Percentiles rank a stretch among this genome's conserved stretches.
Conservation (phyloP, 2,113 vertebrate species). For the Cromileptes altivelis region DNA sequence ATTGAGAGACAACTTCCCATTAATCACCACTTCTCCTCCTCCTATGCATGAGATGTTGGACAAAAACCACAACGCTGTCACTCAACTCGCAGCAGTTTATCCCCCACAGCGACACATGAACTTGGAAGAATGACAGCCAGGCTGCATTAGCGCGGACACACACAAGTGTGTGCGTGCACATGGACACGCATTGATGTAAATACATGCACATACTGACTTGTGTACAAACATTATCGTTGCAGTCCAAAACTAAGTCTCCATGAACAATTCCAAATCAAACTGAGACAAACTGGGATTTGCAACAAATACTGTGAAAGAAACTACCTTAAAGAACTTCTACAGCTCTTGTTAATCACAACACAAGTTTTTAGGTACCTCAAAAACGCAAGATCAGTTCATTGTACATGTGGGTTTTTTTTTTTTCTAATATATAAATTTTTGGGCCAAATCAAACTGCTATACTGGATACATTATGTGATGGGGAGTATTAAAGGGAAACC, state of each 20-base stretch:
- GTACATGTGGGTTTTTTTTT: background rate
- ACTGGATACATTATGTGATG: background rate
- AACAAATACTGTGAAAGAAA: background rate
- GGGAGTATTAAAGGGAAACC: background rate
- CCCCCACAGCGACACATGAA: slow-evolving; percentile 64
- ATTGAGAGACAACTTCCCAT: slow-evolving; percentile 64
- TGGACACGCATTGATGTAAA: background rate
- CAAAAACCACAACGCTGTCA: slow-evolving; percentile 62
- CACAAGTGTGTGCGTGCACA: slow-evolving; percentile 34
- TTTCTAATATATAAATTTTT: background rate
- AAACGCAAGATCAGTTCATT: too few relatives aligned
- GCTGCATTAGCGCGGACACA: slow-evolving; percentile 44
- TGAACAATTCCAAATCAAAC: background rate
- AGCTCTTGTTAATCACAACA: background rate
- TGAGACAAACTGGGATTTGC: slow-evolving; percentile 8
- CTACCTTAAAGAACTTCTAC: background rate
- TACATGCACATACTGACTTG: background rate
- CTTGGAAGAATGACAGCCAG: slow-evolving; percentile 65
- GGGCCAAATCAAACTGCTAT: background rate
- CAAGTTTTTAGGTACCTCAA: background rate
- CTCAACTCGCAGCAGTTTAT: slow-evolving; percentile 56
- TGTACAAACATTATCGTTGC: background rate
- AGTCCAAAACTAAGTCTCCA: background rate
- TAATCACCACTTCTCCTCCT: slow-evolving; percentile 40
- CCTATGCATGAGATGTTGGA: slow-evolving; percentile 41